phyloP scores from a whole-genome alignment of 2,113 vertebrate species.

The Alosa alosa region DNA sequence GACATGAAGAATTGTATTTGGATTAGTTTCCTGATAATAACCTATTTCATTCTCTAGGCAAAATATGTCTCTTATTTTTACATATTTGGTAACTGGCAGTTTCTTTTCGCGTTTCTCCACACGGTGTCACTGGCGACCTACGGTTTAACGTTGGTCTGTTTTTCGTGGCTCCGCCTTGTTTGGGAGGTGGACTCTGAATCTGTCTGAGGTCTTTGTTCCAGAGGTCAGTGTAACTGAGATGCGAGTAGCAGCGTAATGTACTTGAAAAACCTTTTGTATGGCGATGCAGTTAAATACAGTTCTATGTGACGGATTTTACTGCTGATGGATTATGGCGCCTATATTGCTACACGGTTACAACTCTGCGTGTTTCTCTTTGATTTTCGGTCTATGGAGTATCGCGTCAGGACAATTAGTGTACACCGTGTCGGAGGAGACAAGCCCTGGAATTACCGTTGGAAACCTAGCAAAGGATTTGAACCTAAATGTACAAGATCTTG shows the following conservation, averaged over 20 bases:
- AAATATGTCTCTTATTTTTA: no score
- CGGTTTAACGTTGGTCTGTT: background rate
- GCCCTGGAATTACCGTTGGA: conserved; percentile 60
- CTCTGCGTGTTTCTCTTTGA: conserved; percentile 17
- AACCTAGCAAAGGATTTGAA: conserved; percentile 52
- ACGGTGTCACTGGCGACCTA: conserved; percentile 32
- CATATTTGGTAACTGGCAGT: background rate
- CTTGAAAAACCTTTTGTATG: background rate
- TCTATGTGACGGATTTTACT: background rate
- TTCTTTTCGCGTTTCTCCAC: conserved; percentile 7
- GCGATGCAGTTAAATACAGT: background rate
- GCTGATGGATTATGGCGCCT: background rate
- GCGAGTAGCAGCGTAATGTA: background rate
- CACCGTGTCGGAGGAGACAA: conserved; percentile 67
- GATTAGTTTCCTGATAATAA: no score
- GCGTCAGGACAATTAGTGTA: conserved; percentile 62
- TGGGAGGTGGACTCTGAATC: conserved; percentile 5
- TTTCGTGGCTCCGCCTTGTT: background rate
- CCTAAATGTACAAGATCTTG: conserved; percentile 50
- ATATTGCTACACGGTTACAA: background rate
- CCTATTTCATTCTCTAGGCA: no score
- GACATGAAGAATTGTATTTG: no score
- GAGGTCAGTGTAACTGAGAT: background rate
- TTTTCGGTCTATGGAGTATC: conserved; percentile 41
- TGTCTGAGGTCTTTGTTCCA: conserved; percentile 34